A percentile compares a stretch with the other conserved stretches of the same genome.
Conservation (phyloP, 2,888 invertebrate genomes). For the Mimumesa dahlbomi region DNA sequence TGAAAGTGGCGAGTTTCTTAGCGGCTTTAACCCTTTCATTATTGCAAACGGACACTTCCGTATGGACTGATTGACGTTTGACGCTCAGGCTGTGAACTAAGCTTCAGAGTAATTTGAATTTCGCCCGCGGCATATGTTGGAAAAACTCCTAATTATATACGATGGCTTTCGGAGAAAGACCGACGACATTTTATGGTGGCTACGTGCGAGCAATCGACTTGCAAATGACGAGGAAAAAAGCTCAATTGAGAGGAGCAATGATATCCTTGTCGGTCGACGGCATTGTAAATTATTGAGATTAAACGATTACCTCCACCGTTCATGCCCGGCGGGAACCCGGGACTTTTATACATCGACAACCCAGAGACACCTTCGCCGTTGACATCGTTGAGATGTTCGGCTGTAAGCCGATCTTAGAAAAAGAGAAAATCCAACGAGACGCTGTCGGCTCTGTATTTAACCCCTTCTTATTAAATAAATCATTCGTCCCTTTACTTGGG, state of each 20-base stretch:
- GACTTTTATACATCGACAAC: slow-evolving; percentile 61
- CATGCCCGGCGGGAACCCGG: slow-evolving; percentile 45
- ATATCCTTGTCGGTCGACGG: slow-evolving; percentile 49
- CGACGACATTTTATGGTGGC: slow-evolving; percentile 36
- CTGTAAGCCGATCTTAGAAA: slow-evolving; percentile 59
- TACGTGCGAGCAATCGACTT: slow-evolving; percentile 51
- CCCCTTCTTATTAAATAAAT: slow-evolving; percentile 67
- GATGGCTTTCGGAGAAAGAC: slow-evolving; percentile 50
- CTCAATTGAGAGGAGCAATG: slow-evolving; percentile 19
- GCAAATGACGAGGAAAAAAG: slow-evolving; percentile 46
- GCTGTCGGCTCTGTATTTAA: slow-evolving; percentile 42
- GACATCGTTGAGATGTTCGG: slow-evolving; percentile 53
- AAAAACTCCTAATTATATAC: slow-evolving; percentile 58
- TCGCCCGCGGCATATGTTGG: slow-evolving; percentile 44
- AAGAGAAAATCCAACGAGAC: slow-evolving; percentile 31
- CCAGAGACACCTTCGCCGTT: slow-evolving; percentile 54
- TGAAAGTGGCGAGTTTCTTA: slow-evolving; percentile 45
- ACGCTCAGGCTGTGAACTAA: slow-evolving; percentile 16
- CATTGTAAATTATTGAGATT: slow-evolving; percentile 63
- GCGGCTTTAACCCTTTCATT: slow-evolving; percentile 57
- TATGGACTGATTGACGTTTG: slow-evolving; percentile 46
- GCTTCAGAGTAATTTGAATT: slow-evolving; percentile 45
- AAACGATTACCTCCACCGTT: slow-evolving; percentile 57
- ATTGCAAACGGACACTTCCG: slow-evolving; percentile 53
- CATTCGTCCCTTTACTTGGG: slow-evolving; percentile 49